Evolutionary conservation across 1,140 invertebrate genomes (phyloP).

Genomic region (Wasmannia auropunctata): DNA sequence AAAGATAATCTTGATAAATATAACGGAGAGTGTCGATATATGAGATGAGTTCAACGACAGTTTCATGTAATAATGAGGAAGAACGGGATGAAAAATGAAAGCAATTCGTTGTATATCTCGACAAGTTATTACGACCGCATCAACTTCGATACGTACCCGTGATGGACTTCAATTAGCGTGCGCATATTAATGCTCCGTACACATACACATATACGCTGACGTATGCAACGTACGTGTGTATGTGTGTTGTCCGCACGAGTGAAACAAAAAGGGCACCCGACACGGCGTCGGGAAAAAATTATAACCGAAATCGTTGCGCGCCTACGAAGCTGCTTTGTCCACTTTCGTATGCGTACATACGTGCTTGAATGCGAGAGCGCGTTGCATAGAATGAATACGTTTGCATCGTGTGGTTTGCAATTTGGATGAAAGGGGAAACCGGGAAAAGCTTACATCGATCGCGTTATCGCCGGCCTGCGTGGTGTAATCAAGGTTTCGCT

Average conservation of each 20-base stretch:
- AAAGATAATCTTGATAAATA: background rate
- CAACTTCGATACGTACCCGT: conserved; percentile 45
- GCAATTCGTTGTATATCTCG: conserved; percentile 50
- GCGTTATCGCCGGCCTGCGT: conserved; percentile 28
- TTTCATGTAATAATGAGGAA: conserved; percentile 1
- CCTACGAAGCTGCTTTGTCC: conserved; percentile 26
- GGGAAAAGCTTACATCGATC: conserved; percentile 50
- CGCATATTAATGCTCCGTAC: conserved; percentile 58
- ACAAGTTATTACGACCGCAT: conserved; percentile 54
- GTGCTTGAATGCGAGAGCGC: background rate
- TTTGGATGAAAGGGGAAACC: conserved; percentile 25
- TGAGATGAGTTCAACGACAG: conserved; percentile 24
- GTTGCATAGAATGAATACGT: background rate
- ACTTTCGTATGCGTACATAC: background rate
- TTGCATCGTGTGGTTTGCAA: conserved; percentile 14
- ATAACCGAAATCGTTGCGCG: conserved; percentile 44
- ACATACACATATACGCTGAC: background rate
- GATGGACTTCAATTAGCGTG: conserved; percentile 61
- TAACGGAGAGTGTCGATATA: conserved; percentile 12
- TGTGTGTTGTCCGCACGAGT: background rate
- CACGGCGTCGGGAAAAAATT: background rate
- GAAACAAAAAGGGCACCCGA: background rate
- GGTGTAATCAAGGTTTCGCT: conserved; percentile 54
- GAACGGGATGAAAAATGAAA: conserved; percentile 52
- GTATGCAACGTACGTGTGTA: background rate